Evolutionary conservation across 1,140 invertebrate genomes (phyloP).

Genomic region (Aphelinus certus): DNA sequence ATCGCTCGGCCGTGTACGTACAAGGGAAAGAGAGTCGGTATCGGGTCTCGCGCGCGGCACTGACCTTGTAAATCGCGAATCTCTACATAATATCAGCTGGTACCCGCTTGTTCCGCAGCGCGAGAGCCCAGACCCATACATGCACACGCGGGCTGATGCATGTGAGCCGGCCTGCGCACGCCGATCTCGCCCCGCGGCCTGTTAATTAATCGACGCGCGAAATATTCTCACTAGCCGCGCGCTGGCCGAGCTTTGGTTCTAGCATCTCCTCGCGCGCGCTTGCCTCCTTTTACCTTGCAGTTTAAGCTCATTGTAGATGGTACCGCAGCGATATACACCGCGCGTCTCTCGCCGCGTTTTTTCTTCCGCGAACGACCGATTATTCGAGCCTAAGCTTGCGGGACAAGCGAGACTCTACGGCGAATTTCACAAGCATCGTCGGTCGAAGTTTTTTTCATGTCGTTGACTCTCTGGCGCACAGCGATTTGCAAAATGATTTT

Average conservation of each 20-base stretch:
- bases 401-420: neutral
- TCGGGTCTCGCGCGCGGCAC: slow-evolving; percentile 21
- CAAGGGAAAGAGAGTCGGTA: slow-evolving; percentile 15
- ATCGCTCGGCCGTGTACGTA: neutral
- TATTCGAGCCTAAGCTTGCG: neutral
- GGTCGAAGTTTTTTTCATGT: too few species aligned
- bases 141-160: neutral
- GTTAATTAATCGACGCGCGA: slow-evolving; percentile 3
- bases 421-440: too few species aligned
- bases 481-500: too few species aligned
- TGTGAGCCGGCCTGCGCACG: neutral
- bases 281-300: neutral
- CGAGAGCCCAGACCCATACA: too few species aligned
- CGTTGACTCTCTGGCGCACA: too few species aligned
- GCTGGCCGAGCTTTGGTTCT: too few species aligned
- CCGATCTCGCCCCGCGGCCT: too few species aligned
- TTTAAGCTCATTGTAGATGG: too few species aligned
- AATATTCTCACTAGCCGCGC: too few species aligned
- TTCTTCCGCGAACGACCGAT: neutral
- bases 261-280: neutral
- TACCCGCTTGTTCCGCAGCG: slow-evolving; percentile 20
- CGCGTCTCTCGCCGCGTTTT: neutral
- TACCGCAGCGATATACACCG: too few species aligned
- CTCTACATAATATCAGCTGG: slow-evolving; percentile 37
- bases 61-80: slow-evolving; percentile 40